Percentiles rank a stretch among this genome's conserved stretches.
phyloP scores from a whole-genome alignment of 2,113 vertebrate genomes.

The Dunckerocampus dactyliophorus region DNA sequence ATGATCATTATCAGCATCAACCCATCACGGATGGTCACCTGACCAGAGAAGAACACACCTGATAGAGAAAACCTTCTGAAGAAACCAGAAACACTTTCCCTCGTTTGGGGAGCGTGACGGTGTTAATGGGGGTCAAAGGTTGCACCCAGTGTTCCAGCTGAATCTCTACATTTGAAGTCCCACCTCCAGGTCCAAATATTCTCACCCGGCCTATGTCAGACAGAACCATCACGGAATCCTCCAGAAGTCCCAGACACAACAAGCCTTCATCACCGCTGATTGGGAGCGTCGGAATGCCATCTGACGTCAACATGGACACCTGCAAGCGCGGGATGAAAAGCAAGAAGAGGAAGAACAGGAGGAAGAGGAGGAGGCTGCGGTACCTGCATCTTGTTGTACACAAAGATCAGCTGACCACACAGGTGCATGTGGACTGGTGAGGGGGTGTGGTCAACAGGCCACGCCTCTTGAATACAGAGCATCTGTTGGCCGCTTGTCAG shows the following conservation, averaged over 20 bases:
- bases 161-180: conserved; percentile 32
- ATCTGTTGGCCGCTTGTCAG: conserved; percentile 67
- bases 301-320: conserved; percentile 72
- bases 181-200: conserved; percentile 39
- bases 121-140: conserved; percentile 39
- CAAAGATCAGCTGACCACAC: conserved; percentile 64
- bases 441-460: conserved; percentile 31
- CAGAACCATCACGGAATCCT: conserved; percentile 52
- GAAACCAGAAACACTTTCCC: conserved; percentile 67
- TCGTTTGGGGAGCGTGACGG: conserved; percentile 42
- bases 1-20: not conserved
- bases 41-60: conserved; percentile 52
- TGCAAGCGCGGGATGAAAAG: conserved; percentile 27
- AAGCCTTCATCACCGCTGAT: conserved; percentile 8
- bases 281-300: conserved; percentile 63
- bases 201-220: conserved; percentile 48
- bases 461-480: conserved; percentile 54
- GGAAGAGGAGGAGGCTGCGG: not conserved
- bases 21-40: not conserved
- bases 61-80: conserved; percentile 58
- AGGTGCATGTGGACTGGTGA: conserved; percentile 54
- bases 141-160: conserved; percentile 18
- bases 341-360: not conserved
- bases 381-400: conserved; percentile 70
- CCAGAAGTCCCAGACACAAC: conserved; percentile 53